phyloP scores from a whole-genome alignment of 2,113 vertebrate genomes.

The Nestor notabilis region DNA sequence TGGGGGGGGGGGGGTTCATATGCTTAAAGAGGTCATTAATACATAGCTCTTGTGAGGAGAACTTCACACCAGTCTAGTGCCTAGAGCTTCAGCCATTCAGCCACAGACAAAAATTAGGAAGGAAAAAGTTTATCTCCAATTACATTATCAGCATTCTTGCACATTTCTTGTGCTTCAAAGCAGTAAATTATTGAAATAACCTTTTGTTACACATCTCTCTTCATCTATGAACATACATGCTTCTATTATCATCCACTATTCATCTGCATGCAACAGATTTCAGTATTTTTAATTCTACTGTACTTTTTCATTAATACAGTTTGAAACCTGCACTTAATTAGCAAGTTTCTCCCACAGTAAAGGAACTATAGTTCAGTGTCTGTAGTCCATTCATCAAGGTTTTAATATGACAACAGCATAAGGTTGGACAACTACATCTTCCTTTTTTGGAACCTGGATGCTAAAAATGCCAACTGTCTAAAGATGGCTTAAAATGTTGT shows the following conservation, averaged over 20 bases:
- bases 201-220: neutral
- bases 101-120: slow-evolving; percentile 27
- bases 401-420: neutral
- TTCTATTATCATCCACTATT: neutral
- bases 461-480: neutral
- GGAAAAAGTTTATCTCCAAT: neutral
- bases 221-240: neutral
- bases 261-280: neutral
- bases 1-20: neutral
- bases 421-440: neutral
- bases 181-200: neutral
- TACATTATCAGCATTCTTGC: slow-evolving; percentile 11
- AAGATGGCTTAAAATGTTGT: neutral
- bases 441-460: neutral
- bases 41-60: neutral
- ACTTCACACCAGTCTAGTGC: neutral
- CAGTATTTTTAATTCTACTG: neutral
- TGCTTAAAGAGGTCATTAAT: neutral
- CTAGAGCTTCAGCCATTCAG: slow-evolving; percentile 22
- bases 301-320: neutral
- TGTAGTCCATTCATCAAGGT: neutral
- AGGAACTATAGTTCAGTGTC: neutral
- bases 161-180: neutral
- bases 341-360: neutral
- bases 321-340: neutral